Conservation (phyloP, 2,113 vertebrate genomes). For the Xiphias gladius region DNA sequence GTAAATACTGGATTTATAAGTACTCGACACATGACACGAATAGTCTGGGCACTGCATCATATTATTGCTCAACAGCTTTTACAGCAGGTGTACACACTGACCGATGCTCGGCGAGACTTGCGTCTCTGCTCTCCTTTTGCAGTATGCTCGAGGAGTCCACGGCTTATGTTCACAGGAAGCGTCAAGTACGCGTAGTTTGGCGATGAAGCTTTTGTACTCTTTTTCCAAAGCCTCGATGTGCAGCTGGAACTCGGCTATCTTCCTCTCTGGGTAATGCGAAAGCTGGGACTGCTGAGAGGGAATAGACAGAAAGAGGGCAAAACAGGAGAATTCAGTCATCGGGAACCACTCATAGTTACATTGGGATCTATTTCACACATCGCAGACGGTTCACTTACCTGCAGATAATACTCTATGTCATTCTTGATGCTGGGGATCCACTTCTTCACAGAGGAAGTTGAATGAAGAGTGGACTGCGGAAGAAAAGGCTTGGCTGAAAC, state of each 20-base stretch:
- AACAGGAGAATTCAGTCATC: no score
- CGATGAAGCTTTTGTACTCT: conserved; percentile 83
- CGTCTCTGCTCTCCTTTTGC: conserved; percentile 75
- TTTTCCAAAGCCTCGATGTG: conserved; percentile 81
- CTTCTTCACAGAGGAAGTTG: conserved; percentile 82
- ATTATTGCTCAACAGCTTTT: neutral
- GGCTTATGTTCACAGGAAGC: conserved; percentile 85
- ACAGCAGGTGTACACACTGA: conserved; percentile 44
- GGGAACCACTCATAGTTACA: neutral
- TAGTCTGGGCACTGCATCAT: neutral
- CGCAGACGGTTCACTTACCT: conserved; percentile 65
- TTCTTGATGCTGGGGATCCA: conserved; percentile 88
- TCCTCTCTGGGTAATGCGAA: conserved; percentile 87
- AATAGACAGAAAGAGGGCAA: neutral
- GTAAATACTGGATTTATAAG: neutral
- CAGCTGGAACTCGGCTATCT: conserved; percentile 85
- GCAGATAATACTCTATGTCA: conserved; percentile 86
- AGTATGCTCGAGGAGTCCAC: conserved; percentile 85
- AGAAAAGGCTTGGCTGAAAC: neutral
- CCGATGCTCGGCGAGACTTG: conserved; percentile 8
- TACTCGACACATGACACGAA: neutral
- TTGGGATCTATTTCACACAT: neutral
- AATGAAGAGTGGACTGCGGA: conserved; percentile 80
- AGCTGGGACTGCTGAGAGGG: conserved; percentile 85
- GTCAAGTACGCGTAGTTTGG: conserved; percentile 82